Base-by-base conservation (phyloP, 2,888 invertebrate genomes). In the Amblyjoppa proteus region DNA sequence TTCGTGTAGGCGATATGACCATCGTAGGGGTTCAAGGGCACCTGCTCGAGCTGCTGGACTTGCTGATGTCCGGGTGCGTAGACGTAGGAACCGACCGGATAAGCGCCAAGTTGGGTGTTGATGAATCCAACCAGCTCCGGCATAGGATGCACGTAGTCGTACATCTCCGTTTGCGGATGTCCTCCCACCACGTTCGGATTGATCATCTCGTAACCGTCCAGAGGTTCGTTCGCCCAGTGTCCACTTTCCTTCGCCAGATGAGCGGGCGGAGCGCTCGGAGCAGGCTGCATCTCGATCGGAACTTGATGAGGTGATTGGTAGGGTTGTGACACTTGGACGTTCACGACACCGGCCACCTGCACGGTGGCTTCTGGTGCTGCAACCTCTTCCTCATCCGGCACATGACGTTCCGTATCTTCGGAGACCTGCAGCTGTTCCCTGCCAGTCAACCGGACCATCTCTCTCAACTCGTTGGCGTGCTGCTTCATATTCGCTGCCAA, bases 91-190 rank as follows among this genome's bases (percentile, higher is more conserved):
- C 89, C 87, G 4, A 92, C 90, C 3, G 92, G 95, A 89, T 95
- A 95, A 25, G 94, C 94, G 68, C 94, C 95, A 81, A 95, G 91
- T 88, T 95, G 95, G 6, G 95, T 94, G 89, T 94, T 94, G 81
- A 95, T 95, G 86, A 95, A 95, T 41, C 94, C 95, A 7, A 95
- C 94, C 87, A 95, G 91, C 88, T 95, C 95, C 0, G 95, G 94
- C 74, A 95, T 92, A 3, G 94, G 95, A 83, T 94, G 95, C 20
- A 95, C 94, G 83, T 94, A 95, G 69, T 94, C 94, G 78, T 94
- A 94, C 73, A 94, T 93, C 70, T 94, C 94, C 4, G 93, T 25
- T n/a, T 88, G 89, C 3, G 85, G 71, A 66, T 86, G 68, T 34
- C 38, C 83, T 0, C 86, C 66, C 5, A 83, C 71, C 3, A 84